Evolutionary conservation across 1,140 invertebrate species (phyloP).

Genomic region (Dolichoris vasculosae): DNA sequence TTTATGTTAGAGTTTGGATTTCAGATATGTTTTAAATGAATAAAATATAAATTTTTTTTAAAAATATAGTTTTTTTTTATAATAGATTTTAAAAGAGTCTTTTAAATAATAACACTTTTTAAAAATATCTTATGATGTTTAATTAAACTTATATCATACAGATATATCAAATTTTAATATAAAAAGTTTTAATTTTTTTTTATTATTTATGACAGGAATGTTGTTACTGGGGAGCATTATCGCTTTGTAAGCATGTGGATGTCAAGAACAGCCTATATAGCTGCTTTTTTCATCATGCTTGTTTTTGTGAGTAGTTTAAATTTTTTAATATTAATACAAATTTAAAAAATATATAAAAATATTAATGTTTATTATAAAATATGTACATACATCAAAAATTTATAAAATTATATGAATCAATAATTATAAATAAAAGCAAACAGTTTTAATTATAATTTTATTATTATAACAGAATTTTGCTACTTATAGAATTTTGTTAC

Average conservation of each 20-base stretch:
- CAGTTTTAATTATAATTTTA: too few relatives aligned
- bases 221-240: slow-evolving; percentile 98
- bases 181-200: neutral
- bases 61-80: neutral
- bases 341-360: too few relatives aligned
- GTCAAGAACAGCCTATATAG: slow-evolving; percentile 92
- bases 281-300: slow-evolving; percentile 97
- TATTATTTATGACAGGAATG: slow-evolving; percentile 82
- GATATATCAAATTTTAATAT: neutral
- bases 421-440: too few relatives aligned
- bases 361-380: too few relatives aligned
- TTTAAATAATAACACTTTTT: too few relatives aligned
- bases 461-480: too few relatives aligned
- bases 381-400: too few relatives aligned
- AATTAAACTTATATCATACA: too few relatives aligned
- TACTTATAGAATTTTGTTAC: too few relatives aligned
- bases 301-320: slow-evolving; percentile 92
- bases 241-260: slow-evolving; percentile 98
- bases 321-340: neutral
- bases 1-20: neutral
- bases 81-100: too few relatives aligned
- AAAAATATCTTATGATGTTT: too few relatives aligned
- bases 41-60: neutral
- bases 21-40: neutral
- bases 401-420: too few relatives aligned